Base-by-base conservation (phyloP, 2,797 vertebrate species). In the Adrianichthys oophorus region DNA sequence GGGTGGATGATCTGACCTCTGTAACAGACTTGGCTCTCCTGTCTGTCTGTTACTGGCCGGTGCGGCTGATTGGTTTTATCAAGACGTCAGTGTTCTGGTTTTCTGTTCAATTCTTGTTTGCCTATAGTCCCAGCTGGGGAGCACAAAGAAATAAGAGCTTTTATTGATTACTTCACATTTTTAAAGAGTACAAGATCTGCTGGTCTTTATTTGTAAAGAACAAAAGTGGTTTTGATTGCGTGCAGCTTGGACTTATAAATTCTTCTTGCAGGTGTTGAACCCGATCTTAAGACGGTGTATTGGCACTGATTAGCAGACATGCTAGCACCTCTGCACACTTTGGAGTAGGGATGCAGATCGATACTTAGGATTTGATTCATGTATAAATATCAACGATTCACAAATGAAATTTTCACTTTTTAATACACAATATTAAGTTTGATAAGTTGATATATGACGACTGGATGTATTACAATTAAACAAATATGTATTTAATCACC, bases 1-100 rank as follows among this genome's bases (percentile, higher is more conserved):
- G 66, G 79, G 79, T 72, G 79, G 84, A 76, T 64, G 61, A 41
- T 48, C 59, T 80, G 74, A 84, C 70, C 70, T 66, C 59, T 76
- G 23, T 44, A 7, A n/a, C 78, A 64, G 54, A 73, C 74, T 78
- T 73, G 73, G 68, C 68, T 70, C 51, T 16, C 7, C 48, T 56
- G 37, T 61, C 54, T 41, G 40, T 45, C 41, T 46, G 21, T 42
- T 59, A 62, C 61, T 41, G 23, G 67, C 59, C 54, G 63, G 67
- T 59, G 68, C 52, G 71, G 60, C 59, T 68, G 64, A 68, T 70
- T 42, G 32, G 26, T 71, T 24, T 41, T 24, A 44, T 59, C 49
- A 53, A 74, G 56, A 54, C 18, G 17, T 75, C 59, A 44, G 70
- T 70, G 54, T 66, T 59, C 47, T 72, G 44, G 24, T 49, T 48